Evolutionary conservation across 2,797 vertebrate species (phyloP).

Genomic region (Mustela erminea): DNA sequence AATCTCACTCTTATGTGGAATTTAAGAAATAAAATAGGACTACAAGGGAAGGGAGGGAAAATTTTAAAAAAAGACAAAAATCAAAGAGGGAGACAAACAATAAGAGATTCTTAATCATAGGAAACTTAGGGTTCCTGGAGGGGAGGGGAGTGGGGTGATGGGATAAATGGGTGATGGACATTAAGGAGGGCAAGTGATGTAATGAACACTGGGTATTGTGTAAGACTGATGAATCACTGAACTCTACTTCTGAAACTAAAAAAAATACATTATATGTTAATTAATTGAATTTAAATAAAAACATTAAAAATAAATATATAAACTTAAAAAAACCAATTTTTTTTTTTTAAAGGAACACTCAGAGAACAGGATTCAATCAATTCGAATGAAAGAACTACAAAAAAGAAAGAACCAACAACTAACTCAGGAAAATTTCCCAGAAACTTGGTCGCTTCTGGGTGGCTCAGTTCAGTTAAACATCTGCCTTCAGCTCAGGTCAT

Average conservation of each 20-base stretch:
- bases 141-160: not conserved
- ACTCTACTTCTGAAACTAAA: not conserved
- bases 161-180: not conserved
- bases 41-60: not conserved
- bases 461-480: too few relatives aligned
- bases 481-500: too few relatives aligned
- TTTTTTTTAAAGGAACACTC: not conserved
- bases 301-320: not conserved
- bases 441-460: not conserved
- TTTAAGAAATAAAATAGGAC: not conserved
- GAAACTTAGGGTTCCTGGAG: not conserved
- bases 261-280: not conserved
- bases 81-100: not conserved
- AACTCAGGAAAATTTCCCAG: not conserved
- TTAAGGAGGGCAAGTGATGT: not conserved
- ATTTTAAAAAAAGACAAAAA: not conserved
- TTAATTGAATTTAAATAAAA: not conserved
- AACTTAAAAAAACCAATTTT: not conserved
- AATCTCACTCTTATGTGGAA: not conserved
- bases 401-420: not conserved
- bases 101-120: not conserved
- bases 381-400: not conserved
- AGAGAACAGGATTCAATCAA: constrained; percentile 35
- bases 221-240: not conserved
- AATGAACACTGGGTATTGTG: not conserved